Conservation (phyloP, 2,113 vertebrate species). For the Halcyon malimbica region DNA sequence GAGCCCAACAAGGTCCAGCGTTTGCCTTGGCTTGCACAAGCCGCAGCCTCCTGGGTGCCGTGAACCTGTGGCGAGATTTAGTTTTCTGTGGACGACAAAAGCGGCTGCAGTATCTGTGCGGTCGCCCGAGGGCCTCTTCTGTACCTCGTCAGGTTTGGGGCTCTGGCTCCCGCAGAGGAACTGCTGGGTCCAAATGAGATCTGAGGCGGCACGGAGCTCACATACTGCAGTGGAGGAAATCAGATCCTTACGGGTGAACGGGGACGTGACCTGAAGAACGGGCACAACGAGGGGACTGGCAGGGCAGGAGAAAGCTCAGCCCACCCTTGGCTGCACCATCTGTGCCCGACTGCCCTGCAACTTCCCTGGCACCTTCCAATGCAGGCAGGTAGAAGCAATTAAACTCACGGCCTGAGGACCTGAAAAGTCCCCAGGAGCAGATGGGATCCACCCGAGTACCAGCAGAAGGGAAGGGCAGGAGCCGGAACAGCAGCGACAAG, state of each 20-base stretch:
- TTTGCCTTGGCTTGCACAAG: neutral
- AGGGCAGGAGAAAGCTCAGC: neutral
- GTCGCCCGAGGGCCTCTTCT: neutral
- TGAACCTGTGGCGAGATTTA: fast-evolving
- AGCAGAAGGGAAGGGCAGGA: neutral
- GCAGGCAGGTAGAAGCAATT: neutral
- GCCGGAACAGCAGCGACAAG: fast-evolving
- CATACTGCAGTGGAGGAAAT: neutral
- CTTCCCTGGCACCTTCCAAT: neutral
- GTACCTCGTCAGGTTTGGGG: neutral
- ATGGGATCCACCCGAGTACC: neutral
- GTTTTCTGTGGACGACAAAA: fast-evolving
- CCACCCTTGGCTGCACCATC: neutral
- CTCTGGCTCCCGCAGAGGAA: neutral
- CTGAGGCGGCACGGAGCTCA: neutral
- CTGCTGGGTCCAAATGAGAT: neutral
- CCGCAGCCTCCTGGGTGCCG: neutral
- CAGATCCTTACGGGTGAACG: neutral
- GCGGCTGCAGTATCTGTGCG: fast-evolving
- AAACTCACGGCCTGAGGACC: neutral
- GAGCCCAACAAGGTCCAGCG: too few species aligned
- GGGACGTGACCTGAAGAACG: neutral
- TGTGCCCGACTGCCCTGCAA: neutral
- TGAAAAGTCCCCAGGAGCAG: constrained; percentile 14
- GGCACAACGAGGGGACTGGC: neutral